Evolutionary conservation across 2,113 vertebrate genomes (phyloP), one percentile per base, ranked within the genome.

Genomic region (Notothenia coriiceps): DNA sequence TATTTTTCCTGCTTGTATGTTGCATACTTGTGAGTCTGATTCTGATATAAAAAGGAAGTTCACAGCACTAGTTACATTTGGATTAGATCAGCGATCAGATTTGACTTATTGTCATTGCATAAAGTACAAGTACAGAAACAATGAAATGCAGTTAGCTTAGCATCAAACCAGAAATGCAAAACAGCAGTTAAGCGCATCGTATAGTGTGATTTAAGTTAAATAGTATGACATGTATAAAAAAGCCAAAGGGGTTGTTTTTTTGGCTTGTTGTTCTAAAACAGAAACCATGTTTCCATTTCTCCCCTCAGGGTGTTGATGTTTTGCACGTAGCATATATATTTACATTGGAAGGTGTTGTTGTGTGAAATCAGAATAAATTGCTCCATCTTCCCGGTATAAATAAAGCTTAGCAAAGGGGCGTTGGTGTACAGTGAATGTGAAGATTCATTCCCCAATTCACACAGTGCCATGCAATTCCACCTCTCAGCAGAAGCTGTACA

Each of bases 351-450:
- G 3, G 40, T 35, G 25, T 10, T 20, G 63, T 35, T 1, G 6
- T 7, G 1, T 78, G 52, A 80, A 77, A 70, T 56, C 7, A 9
- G 2, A 46, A 71, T 40, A 15, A 14, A 44, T 56, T 60, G 18
- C 2, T 50, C 29, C 22, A 60, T 86, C 43, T 43, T 60, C 22
- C 5, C 20, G 13, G 0, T 33, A 25, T 59, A 62, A 64, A 51
- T 66, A 59, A 76, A 69, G 47, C 8, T 51, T 59, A 77, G 6
- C 6, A 33, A 81, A 55, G 78, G 35, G 35, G 10, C 44, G 46
- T 70, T 29, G 65, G 18, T 80, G 46, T 14, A 40, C 57, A 55
- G 47, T 20, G 55, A 49, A 70, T 43, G 60, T 18, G 25, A 79
- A 46, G 20, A 33, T 74, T 64, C 60, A 40, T 72, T 74, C 35